These are phyloP conservation scores for Beroe ovata DNA, from an alignment of 37 sponge, comb jelly and placozoan species.

Conservation along the genomic window DNA sequence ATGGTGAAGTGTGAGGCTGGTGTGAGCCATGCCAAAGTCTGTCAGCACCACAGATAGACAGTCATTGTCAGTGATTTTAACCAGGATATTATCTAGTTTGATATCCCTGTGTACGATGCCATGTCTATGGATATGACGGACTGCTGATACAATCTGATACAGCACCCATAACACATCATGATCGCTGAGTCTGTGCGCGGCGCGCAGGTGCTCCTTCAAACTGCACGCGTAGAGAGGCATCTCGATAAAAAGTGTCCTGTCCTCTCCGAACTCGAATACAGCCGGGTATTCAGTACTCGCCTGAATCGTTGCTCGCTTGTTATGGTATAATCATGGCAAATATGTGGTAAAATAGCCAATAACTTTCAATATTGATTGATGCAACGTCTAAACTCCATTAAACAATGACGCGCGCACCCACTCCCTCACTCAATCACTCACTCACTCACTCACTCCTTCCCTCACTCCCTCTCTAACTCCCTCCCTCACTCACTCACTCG, in stretches of 20 bases:
- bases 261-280: constrained; percentile 28
- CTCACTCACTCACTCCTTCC: too few species aligned
- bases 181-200: background rate
- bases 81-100: constrained; percentile 29
- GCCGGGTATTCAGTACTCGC: constrained; percentile 2
- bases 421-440: too few species aligned
- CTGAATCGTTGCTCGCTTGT: too few species aligned
- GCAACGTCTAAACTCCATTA: too few species aligned
- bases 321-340: too few species aligned
- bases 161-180: background rate
- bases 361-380: background rate
- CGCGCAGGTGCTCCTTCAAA: background rate
- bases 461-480: too few species aligned
- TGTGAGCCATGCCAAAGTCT: constrained; percentile 64
- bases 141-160: constrained; percentile 34
- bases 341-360: too few species aligned
- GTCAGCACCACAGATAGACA: background rate
- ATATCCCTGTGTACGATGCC: constrained; percentile 61
- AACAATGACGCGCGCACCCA: too few species aligned
- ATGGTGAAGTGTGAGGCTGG: background rate
- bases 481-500: too few species aligned
- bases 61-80: background rate
- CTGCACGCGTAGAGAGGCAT: constrained; percentile 46
- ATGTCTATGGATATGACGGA: constrained; percentile 18
- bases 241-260: constrained; percentile 34